phyloP scores from a whole-genome alignment of 2,797 vertebrate genomes.

The Propithecus perrieri region DNA sequence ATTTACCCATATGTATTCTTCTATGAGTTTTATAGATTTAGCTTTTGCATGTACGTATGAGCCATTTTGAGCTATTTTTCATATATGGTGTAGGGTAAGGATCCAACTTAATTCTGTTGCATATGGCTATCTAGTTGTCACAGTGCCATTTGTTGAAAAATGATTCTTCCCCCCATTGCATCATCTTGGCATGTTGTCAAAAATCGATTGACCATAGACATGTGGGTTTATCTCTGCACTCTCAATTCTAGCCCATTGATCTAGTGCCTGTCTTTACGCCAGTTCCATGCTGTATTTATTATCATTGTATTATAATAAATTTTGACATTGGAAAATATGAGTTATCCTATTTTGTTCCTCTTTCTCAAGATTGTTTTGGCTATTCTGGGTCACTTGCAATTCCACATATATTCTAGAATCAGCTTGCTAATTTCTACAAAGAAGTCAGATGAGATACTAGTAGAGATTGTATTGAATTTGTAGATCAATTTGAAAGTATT shows the following conservation, averaged over 20 bases:
- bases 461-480: background rate
- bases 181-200: background rate
- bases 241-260: background rate
- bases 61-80: background rate
- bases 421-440: background rate
- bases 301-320: background rate
- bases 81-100: background rate
- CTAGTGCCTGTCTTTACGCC: background rate
- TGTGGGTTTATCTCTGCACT: background rate
- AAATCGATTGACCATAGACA: background rate
- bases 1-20: background rate
- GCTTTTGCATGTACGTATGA: background rate
- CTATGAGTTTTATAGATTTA: background rate
- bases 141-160: background rate
- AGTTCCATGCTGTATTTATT: background rate
- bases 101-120: background rate
- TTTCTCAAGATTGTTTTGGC: background rate
- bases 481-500: background rate
- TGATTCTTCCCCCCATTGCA: background rate
- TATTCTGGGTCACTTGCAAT: background rate
- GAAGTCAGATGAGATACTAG: background rate
- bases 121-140: background rate
- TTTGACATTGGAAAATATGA: background rate
- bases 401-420: background rate
- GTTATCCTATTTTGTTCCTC: background rate